Evolutionary conservation across 2,113 vertebrate species (phyloP), one percentile per base, ranked within the genome.

Genomic region (Phaethornis superciliosus): DNA sequence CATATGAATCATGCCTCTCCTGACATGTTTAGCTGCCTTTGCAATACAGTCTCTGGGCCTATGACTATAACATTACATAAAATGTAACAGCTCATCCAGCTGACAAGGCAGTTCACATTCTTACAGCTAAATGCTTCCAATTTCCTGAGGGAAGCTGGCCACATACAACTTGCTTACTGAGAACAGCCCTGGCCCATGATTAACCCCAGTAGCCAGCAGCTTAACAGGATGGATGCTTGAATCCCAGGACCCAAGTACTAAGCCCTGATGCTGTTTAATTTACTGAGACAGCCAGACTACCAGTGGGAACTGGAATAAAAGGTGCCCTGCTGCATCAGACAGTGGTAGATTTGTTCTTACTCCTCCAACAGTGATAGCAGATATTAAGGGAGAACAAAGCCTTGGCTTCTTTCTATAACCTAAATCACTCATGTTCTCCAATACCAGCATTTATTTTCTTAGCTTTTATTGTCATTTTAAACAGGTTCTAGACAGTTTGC

Each of bases 81-180:
- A 83, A 81, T 21, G 3, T 27, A 35, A 10, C 17, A 84, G 72
- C 19, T 70, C 40, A 52, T 33, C 40, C 37, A 75, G 33, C 20
- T 75, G 33, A 21, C 1, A 1, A 9, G 15, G 10, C 30, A 64
- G 23, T 17, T 79, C 54, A 30, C 14, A 33, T 32, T 24, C 54
- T 15, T 16, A 30, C 7, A 47, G 18, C 28, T 68, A 28, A 89
- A 79, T 7, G 3, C 15, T 81, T 92, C 13, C 56, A 70, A 0
- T 10, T n/a, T 65, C 54, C 21, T n/a, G 24, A 16, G 44, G 81
- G 64, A 89, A 47, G 12, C 32, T 54, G 23, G 2, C 10, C 30
- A 15, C 0, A 0, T 27, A 18, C 24, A 35, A 2, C 17, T 59
- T 65, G 8, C 27, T 59, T 32, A 21, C 23, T 35, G 55, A 80